Evolutionary conservation across 1,140 invertebrate species (phyloP).

Genomic region (Eciton burchellii): DNA sequence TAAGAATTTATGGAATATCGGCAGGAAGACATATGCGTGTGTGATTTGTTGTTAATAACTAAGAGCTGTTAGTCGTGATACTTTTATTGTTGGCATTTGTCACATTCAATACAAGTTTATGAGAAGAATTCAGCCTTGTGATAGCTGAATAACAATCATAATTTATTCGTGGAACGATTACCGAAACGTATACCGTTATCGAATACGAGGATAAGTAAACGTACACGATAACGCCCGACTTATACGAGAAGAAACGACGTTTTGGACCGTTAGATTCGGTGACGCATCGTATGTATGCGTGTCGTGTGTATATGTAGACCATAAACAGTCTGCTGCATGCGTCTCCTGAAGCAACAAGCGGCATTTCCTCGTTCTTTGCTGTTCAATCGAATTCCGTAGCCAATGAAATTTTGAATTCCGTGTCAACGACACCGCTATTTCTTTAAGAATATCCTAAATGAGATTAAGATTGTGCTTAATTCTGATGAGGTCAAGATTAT

Average conservation of each 20-base stretch:
- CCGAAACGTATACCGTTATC: conserved; percentile 82
- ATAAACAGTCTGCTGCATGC: conserved; percentile 41
- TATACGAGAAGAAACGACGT: conserved; percentile 68
- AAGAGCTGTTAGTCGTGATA: too few relatives aligned
- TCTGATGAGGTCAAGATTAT: too few relatives aligned
- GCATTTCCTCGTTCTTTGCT: background rate
- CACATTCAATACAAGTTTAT: background rate
- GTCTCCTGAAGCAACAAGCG: conserved; percentile 6
- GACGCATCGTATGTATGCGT: conserved; percentile 47
- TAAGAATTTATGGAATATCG: background rate
- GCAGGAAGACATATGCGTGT: background rate
- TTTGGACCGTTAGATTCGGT: conserved; percentile 79
- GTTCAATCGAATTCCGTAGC: background rate
- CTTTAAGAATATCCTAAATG: too few relatives aligned
- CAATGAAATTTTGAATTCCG: too few relatives aligned
- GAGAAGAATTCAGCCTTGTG: conserved; percentile 33
- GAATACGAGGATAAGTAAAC: conserved; percentile 74
- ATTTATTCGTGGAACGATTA: conserved; percentile 80
- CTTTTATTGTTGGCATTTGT: background rate
- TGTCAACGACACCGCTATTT: too few relatives aligned
- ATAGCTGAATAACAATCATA: conserved; percentile 75
- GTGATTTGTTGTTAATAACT: background rate
- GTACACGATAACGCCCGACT: conserved; percentile 57
- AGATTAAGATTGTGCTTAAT: too few relatives aligned
- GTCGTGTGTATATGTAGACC: conserved; percentile 46